These are phyloP conservation scores for Protaetia brevitarsis DNA, from an alignment of 1,140 invertebrate genomes.

Conservation along the genomic window DNA sequence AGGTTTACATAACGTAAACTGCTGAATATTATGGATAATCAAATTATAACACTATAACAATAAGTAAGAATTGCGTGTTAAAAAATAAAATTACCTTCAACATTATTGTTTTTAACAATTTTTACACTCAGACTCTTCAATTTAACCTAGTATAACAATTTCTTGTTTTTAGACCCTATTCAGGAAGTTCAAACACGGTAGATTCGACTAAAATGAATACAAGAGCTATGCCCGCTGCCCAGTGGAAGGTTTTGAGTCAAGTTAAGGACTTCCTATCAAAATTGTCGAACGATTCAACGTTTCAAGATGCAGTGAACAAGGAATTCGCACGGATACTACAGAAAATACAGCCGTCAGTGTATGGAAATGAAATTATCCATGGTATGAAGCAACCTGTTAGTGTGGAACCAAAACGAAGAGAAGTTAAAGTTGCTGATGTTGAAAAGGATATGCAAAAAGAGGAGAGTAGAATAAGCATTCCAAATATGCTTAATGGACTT, in stretches of 20 bases:
- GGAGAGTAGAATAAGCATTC: slow-evolving; percentile 23
- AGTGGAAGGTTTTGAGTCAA: slow-evolving; percentile 53
- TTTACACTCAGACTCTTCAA: background rate
- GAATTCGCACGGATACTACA: slow-evolving; percentile 55
- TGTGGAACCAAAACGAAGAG: slow-evolving; percentile 5
- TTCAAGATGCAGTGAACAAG: slow-evolving; percentile 53
- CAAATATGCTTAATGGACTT: slow-evolving; percentile 32
- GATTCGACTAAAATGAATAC: slow-evolving; percentile 41
- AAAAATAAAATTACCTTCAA: background rate
- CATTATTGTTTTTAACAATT: background rate
- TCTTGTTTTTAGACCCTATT: slow-evolving; percentile 7
- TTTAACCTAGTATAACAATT: background rate
- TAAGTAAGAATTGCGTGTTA: background rate
- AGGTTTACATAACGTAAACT: background rate
- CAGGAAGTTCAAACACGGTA: slow-evolving; percentile 38
- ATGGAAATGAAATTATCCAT: slow-evolving; percentile 40
- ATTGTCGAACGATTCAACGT: slow-evolving; percentile 50
- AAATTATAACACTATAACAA: background rate
- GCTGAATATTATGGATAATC: background rate
- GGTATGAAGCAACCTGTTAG: background rate
- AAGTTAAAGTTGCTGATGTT: background rate
- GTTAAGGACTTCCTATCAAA: slow-evolving; percentile 53
- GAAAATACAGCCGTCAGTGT: slow-evolving; percentile 48
- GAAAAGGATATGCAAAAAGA: background rate
- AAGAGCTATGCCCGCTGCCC: slow-evolving; percentile 51